Evolutionary conservation across 2,888 invertebrate species (phyloP), one percentile per base, ranked within the genome.

Genomic region (Heliconius ethilla): DNA sequence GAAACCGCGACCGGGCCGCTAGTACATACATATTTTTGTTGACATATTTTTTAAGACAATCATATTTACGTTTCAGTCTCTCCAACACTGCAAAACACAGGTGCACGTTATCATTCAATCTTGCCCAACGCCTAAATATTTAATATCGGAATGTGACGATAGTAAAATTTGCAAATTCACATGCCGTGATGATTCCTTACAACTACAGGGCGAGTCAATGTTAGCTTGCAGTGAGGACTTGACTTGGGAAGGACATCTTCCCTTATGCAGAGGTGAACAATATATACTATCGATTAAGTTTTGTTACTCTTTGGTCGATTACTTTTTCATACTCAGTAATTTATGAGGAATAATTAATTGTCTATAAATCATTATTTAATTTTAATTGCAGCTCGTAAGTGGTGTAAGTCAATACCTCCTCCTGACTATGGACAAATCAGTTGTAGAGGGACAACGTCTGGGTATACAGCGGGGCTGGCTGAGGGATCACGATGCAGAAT

Each of bases 61-160:
- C 13, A 78, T 75, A 79, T 78, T 83, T 79, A 70, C 75, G 45
- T 90, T 90, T 67, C 88, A 94, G 92, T 87, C 88, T 78, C 84
- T 93, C 4, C 90, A 91, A 82, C 85, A 89, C 75, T 95, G 95
- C 83, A 92, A 93, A 85, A 90, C 92, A 86, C 90, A 91, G 83
- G 87, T 94, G 75, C 89, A 93, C 83, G 93, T 94, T 5, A 85
- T 94, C 78, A 84, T 89, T 75, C 92, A 92, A 83, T 87, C 86
- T 75, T 95, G 95, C 83, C 84, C 87, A 33, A 85, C 90, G 37
- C 91, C 94, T 72, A 89, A 87, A 80, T 86, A 91, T 83, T 87
- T 94, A 80, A 79, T 86, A 70, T 84, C 89, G 62, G 86, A 90
- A 74, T 91, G 92, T 85, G 83, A 86, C 75, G 86, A 89, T 80